phyloP scores from a whole-genome alignment of 2,888 invertebrate genomes.

The Amphipoea lucens region DNA sequence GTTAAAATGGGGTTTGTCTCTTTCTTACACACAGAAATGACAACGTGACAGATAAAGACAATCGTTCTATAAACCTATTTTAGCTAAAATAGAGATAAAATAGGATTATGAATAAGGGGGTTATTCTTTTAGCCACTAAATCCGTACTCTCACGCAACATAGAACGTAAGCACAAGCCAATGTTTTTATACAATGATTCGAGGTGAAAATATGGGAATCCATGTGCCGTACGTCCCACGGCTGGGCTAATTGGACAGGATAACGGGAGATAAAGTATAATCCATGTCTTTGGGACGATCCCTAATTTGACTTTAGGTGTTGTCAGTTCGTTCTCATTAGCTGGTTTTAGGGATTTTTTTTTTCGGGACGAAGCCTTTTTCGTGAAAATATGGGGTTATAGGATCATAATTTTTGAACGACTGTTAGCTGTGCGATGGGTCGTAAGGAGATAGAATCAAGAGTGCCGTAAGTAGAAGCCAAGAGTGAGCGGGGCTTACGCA shows the following conservation, averaged over 20 bases:
- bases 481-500: too few relatives aligned
- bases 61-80: too few relatives aligned
- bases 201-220: slow-evolving; percentile 22
- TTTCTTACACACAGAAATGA: too few relatives aligned
- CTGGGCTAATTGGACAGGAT: slow-evolving; percentile 52
- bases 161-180: slow-evolving; percentile 24
- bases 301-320: slow-evolving; percentile 49
- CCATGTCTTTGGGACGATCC: slow-evolving; percentile 33
- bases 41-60: too few relatives aligned
- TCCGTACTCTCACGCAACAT: background rate
- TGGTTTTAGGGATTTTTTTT: slow-evolving; percentile 17
- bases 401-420: background rate
- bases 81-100: too few relatives aligned
- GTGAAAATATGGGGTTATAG: background rate
- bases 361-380: background rate
- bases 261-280: slow-evolving; percentile 49
- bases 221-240: slow-evolving; percentile 19
- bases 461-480: background rate
- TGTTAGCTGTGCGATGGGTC: background rate
- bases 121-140: background rate
- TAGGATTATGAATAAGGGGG: too few relatives aligned
- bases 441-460: background rate
- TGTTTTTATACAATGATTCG: slow-evolving; percentile 41
- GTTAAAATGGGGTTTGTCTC: too few relatives aligned
- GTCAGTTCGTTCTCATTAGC: slow-evolving; percentile 45